Percentiles rank a stretch among this genome's conserved stretches.
Evolutionary conservation across 2,797 vertebrate species (phyloP).

Genomic region (Bufotes viridis): DNA sequence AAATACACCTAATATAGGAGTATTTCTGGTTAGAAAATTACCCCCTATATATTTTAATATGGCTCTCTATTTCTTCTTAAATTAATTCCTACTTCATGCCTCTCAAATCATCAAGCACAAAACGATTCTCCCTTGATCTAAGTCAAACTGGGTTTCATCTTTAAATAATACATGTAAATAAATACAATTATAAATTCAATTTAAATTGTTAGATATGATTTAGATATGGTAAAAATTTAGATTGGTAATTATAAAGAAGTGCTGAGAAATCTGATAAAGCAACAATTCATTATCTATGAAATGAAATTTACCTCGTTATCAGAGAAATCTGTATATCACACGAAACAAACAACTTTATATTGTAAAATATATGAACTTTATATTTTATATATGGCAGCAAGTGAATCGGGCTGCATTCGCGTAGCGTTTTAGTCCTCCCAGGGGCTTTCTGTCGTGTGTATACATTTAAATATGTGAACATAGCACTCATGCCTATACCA

Average conservation of each 20-base stretch:
- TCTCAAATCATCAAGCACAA: not conserved
- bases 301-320: not conserved
- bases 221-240: constrained; percentile 32
- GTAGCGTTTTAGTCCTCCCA: no score
- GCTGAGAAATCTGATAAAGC: constrained; percentile 9
- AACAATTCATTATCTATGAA: constrained; percentile 35
- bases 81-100: not conserved
- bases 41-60: not conserved
- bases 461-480: no score
- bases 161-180: constrained; percentile 41
- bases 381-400: not conserved
- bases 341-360: not conserved
- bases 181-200: constrained; percentile 15
- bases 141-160: not conserved
- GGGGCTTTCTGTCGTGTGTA: no score
- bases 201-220: constrained; percentile 27
- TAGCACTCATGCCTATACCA: no score
- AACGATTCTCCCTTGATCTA: not conserved
- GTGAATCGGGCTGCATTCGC: not conserved
- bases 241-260: constrained; percentile 34
- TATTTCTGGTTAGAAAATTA: not conserved
- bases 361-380: not conserved
- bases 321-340: not conserved
- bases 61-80: not conserved
- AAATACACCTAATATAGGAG: no score